Percentiles rank a stretch among this genome's conserved stretches.
These are phyloP conservation scores for Synanthedon myopaeformis DNA, from an alignment of 2,888 invertebrate species.

Conservation along the genomic window DNA sequence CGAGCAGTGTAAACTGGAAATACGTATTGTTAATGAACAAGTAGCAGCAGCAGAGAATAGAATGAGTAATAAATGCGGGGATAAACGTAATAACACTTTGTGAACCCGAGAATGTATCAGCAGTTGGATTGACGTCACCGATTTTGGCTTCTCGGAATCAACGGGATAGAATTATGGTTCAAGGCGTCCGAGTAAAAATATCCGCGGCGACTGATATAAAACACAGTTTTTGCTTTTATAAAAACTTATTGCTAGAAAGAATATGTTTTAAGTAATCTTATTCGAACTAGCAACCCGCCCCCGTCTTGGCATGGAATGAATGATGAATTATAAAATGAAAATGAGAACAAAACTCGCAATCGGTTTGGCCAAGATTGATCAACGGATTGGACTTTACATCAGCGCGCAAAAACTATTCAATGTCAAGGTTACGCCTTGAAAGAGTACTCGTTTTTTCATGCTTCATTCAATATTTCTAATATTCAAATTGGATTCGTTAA, in stretches of 20 bases:
- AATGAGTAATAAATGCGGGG: not conserved
- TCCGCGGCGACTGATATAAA: conserved; percentile 12
- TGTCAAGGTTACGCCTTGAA: conserved; percentile 47
- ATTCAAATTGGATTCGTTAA: not conserved
- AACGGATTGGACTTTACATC: conserved; percentile 40
- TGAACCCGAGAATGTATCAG: not conserved
- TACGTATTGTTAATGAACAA: not conserved
- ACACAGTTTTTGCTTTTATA: not conserved
- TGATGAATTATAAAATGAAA: conserved; percentile 17
- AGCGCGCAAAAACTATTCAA: conserved; percentile 47
- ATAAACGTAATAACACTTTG: not conserved
- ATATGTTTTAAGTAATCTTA: no score
- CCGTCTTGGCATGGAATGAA: no score
- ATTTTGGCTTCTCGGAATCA: conserved; percentile 37
- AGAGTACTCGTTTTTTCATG: conserved; percentile 13
- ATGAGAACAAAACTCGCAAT: conserved; percentile 41
- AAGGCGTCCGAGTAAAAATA: conserved; percentile 30
- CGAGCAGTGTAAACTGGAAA: not conserved
- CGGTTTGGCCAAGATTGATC: conserved; percentile 22
- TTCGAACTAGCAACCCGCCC: no score
- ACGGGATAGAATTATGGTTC: conserved; percentile 26
- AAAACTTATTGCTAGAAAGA: not conserved
- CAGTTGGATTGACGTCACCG: conserved; percentile 42
- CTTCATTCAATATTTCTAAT: conserved; percentile 27
- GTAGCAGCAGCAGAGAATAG: not conserved